Evolutionary conservation across 2,113 vertebrate species (phyloP), one percentile per base, ranked within the genome.

Genomic region (Cyanoliseus patagonus): DNA sequence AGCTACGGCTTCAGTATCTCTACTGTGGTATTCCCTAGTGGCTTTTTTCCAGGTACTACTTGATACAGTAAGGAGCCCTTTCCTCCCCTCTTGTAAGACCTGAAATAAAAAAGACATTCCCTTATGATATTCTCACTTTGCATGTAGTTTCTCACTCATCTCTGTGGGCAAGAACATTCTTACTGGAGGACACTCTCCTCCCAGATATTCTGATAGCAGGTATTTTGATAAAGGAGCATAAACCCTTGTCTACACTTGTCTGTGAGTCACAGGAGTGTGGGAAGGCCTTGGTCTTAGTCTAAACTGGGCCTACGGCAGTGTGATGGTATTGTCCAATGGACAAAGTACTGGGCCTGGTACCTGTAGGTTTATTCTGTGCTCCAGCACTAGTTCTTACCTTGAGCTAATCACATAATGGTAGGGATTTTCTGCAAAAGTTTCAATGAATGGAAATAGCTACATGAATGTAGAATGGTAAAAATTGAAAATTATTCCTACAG

Each of bases 111-210:
- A 84, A 72, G 7, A 20, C 3, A n/a, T 72, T 75, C 11, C 31
- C 5, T 63, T 81, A 30, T 7, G 18, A 19, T 52, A 22, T 77
- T 84, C 53, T 87, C 25, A 49, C n/a, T 84, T 64, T 22, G 9
- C 0, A 0, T 22, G 8, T 57, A 66, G 51, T 37, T 83, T 81
- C 33, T 77, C 17, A 35, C 16, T 53, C 3, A 3, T 9, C 20
- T 77, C 49, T 42, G 19, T 68, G 59, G 8, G 15, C n/a, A n/a
- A 59, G 31, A 27, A 23, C 24, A 24, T 27, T 39, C 30, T 5
- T 89, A n/a, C 41, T 53, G 59, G 6, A 59, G 46, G 46, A 27
- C 4, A 11, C 24, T 28, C 81, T 59, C 31, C 27, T 63, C 51
- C 7, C 17, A 74, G 23, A 2, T 86, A 66, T 83, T 92, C 68